phyloP scores from a whole-genome alignment of 2,113 vertebrate species.

The Pedionomus torquatus region DNA sequence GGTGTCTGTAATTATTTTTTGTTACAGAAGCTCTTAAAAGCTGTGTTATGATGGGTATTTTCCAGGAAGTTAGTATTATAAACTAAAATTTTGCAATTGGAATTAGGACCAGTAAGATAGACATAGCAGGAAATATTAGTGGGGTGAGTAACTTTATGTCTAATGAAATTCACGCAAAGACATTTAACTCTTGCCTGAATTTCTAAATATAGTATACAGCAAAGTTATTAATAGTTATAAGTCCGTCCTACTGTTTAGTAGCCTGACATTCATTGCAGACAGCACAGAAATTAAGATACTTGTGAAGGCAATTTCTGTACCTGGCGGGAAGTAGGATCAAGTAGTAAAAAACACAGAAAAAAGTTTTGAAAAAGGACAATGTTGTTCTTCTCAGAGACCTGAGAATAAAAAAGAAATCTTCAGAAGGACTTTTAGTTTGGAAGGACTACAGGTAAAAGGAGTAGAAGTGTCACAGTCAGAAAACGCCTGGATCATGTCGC shows the following conservation, averaged over 20 bases:
- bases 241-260: neutral
- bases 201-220: neutral
- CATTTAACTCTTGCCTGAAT: neutral
- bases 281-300: neutral
- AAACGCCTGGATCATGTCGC: neutral
- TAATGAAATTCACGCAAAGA: neutral
- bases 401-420: neutral
- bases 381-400: neutral
- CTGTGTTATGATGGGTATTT: neutral
- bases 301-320: neutral
- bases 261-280: neutral
- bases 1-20: neutral
- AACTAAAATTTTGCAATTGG: neutral
- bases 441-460: neutral
- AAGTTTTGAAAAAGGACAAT: neutral
- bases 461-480: neutral
- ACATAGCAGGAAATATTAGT: neutral
- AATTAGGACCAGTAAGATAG: neutral
- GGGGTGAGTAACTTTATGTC: neutral
- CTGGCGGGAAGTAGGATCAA: neutral
- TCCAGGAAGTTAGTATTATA: neutral
- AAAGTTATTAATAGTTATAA: neutral
- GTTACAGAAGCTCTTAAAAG: neutral
- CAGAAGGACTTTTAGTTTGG: neutral
- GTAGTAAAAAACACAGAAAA: neutral